Base-by-base conservation (phyloP, 1,140 invertebrate genomes). In the Proales similis region DNA sequence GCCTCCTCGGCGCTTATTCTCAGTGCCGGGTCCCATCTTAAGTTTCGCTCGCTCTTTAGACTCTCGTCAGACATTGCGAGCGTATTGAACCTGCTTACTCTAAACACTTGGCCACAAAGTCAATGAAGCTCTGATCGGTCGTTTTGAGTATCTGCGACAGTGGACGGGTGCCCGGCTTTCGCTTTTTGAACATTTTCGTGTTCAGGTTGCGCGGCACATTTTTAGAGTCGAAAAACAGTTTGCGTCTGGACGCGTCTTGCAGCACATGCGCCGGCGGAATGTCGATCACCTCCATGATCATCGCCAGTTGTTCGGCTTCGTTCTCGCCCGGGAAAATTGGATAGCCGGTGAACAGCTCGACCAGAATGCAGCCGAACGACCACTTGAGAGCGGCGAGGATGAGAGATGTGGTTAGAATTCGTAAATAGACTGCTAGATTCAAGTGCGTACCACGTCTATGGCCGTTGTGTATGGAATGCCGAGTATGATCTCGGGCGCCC, bases 281-380 rank as follows among this genome's bases (percentile, higher is more conserved):
- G 14, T 71, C 72, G 24, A 74, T 51, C 2, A 74, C 64, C 63
- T 77, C 74, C 70, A 77, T 76, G 45, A 76, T 76, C 66, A 74
- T 76, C 33, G 73, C 72, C 42, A 77, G 63, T 65, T 76, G 75
- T 64, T 77, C 75, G 14, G 71, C 71, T 66, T 77, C 75, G 66
- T 77, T 74, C 65, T 76, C 74, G 19, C 75, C 75, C 5, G 74
- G 75, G 65, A 74, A 77, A 19, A 77, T 64, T 5, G 75, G 75
- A 62, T 74, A 71, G 1, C 75, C 75, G 63, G 86, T 85, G 69
- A 87, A 81, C 4, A 98, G 81, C 78, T 98, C 93, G 9, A 91
- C 91, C 48, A 98, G 78, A 71, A 98, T 95, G 75, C 93, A 98
- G 0, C 95, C 95, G 45, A 96, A 78, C 61, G 87, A 74, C 73